Evolutionary conservation across 2,797 vertebrate genomes (phyloP).

Genomic region (Lerista edwardsae): DNA sequence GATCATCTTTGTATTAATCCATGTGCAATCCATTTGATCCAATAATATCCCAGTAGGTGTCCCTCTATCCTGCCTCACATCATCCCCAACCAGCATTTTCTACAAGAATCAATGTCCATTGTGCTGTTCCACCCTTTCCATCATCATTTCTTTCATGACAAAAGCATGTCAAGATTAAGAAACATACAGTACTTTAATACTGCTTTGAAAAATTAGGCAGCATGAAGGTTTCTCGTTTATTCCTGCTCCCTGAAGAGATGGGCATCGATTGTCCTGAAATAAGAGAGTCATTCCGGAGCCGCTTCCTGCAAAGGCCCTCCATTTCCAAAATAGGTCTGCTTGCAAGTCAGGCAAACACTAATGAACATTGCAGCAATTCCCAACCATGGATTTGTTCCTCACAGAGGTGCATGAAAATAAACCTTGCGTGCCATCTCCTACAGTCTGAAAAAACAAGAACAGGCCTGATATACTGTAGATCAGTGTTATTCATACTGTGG

Average conservation of each 20-base stretch:
- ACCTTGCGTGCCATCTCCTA: neutral
- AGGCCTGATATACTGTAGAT: too few species aligned
- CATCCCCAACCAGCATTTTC: constrained; percentile 51
- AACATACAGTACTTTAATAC: constrained; percentile 47
- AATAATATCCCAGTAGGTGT: constrained; percentile 49
- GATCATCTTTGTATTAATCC: constrained; percentile 48
- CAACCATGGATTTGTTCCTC: constrained; percentile 1
- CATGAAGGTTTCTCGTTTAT: constrained; percentile 56
- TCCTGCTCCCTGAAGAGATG: constrained; percentile 51
- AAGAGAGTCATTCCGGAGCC: constrained; percentile 53
- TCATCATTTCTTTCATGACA: constrained; percentile 48
- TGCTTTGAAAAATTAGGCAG: constrained; percentile 67
- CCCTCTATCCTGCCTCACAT: constrained; percentile 23
- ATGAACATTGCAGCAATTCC: constrained; percentile 35
- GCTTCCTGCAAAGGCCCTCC: constrained; percentile 33
- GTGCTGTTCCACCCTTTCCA: constrained; percentile 46
- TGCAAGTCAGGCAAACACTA: constrained; percentile 16
- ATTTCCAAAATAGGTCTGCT: constrained; percentile 43
- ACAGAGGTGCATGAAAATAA: neutral
- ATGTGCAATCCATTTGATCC: constrained; percentile 40
- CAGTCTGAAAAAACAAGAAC: neutral
- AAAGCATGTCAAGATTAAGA: constrained; percentile 54
- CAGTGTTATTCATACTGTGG: too few species aligned
- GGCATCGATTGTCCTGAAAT: constrained; percentile 51
- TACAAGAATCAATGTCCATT: constrained; percentile 47